Percentiles rank a stretch among this genome's conserved stretches.
These are phyloP conservation scores for Aricia agestis DNA, from an alignment of 1,140 invertebrate species.

Conservation along the genomic window DNA sequence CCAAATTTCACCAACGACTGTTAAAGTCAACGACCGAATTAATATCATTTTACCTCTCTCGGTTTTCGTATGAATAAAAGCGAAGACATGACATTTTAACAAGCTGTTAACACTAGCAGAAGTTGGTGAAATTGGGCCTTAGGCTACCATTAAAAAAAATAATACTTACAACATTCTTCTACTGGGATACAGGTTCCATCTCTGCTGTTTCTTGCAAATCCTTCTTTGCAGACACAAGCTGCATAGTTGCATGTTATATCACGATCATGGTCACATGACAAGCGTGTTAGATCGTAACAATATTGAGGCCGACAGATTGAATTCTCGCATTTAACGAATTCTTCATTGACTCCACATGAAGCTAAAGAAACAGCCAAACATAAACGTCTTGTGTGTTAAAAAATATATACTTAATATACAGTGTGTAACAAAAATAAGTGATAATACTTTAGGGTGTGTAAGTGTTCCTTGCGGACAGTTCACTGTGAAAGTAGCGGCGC, in stretches of 20 bases:
- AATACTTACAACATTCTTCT: slow-evolving; percentile 36
- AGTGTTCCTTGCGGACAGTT: no score
- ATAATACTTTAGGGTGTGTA: no score
- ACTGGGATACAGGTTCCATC: slow-evolving; percentile 61
- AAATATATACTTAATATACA: no score
- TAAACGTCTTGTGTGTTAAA: background rate
- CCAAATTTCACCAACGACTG: no score
- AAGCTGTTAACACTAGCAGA: no score
- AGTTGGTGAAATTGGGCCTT: no score
- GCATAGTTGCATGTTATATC: slow-evolving; percentile 17
- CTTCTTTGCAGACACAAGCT: slow-evolving; percentile 69
- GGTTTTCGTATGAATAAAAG: no score
- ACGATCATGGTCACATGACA: slow-evolving; percentile 31
- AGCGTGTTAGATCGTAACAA: slow-evolving; percentile 21
- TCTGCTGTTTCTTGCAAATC: slow-evolving; percentile 58
- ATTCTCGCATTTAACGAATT: slow-evolving; percentile 25
- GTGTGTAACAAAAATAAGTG: no score
- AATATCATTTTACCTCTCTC: no score
- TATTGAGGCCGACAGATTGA: slow-evolving; percentile 7
- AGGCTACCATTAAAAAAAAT: background rate
- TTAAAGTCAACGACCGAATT: no score
- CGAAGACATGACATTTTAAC: no score
- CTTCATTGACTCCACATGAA: slow-evolving; percentile 29
- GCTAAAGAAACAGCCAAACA: slow-evolving; percentile 19
- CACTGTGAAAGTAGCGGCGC: no score